Base-by-base conservation (phyloP, 2,888 invertebrate species). In the Napeogenes sylphis region DNA sequence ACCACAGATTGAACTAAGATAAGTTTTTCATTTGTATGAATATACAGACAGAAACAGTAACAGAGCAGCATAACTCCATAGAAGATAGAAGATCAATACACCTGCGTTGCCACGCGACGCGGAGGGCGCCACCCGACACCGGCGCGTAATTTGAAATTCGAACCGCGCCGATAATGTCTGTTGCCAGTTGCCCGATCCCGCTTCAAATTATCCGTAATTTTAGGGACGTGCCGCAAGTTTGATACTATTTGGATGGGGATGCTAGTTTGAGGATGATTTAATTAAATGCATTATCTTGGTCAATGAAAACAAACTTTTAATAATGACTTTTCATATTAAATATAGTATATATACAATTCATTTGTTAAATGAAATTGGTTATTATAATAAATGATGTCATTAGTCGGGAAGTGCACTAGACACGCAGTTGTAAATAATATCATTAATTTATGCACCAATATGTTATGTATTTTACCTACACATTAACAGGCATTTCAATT, bases 131-230 rank as follows among this genome's bases (percentile, higher is more conserved):
- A 90, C 71, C 84, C 85, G 90, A 90, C 86, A 87, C 90, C 84
- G 71, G 77, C 83, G 85, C 89, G 89, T 87, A 89, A 90, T 90
- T 90, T 90, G 90, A 88, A 88, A 90, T 89, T 82, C 82, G 90
- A 90, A 83, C 80, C 84, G 75, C 80, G 72, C 78, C 85, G 87
- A 89, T 90, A 89, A 89, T 88, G 89, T 81, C 87, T 82, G 78
- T 81, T 79, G 83, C 83, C 80, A 80, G 80, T 76, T 74, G 75
- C 73, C 69, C 68, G 65, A 61, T 63, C 69, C 69, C 63, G 65
- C 66, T 65, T 61, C 73, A 83, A 88, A 86, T 87, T 87, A 85
- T 81, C 74, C 73, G 77, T 81, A 82, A 84, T 86, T 86, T 82
- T 74, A 75, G 81, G 81, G 81, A 67, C 66, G 70, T 64, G 63